Conservation (phyloP, 2,797 vertebrate species). For the Halcyon smyrnensis region DNA sequence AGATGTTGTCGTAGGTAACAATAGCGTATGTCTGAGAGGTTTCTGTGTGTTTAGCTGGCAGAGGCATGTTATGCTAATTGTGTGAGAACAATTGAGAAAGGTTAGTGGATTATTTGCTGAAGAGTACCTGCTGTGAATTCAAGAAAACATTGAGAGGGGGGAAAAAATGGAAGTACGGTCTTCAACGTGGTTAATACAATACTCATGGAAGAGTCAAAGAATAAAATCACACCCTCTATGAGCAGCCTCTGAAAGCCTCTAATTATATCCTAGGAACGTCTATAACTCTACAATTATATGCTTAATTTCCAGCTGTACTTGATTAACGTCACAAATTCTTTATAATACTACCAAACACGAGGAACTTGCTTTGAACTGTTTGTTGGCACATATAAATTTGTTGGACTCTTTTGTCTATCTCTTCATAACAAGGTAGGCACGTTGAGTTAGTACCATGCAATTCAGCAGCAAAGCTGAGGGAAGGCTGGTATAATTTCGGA, state of each 20-base stretch:
- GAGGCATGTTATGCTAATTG: background rate
- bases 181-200: background rate
- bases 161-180: background rate
- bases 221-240: background rate
- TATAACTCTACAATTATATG: slow-evolving; percentile 32
- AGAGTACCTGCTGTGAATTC: background rate
- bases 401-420: background rate
- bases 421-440: background rate
- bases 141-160: background rate
- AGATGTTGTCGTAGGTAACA: background rate
- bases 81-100: background rate
- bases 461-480: background rate
- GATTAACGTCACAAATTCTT: slow-evolving; percentile 19
- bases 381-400: background rate
- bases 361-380: background rate
- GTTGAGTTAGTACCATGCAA: rapidly evolving
- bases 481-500: background rate
- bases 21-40: background rate
- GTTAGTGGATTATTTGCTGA: background rate
- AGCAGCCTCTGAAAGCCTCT: background rate
- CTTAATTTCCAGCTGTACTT: slow-evolving; percentile 50
- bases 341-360: background rate
- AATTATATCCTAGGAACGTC: slow-evolving; percentile 12
- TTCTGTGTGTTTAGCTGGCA: background rate
- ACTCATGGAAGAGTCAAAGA: background rate